Percentiles rank a stretch among this genome's conserved stretches.
Evolutionary conservation across 2,113 vertebrate species (phyloP).

Genomic region (Xenopus laevis): DNA sequence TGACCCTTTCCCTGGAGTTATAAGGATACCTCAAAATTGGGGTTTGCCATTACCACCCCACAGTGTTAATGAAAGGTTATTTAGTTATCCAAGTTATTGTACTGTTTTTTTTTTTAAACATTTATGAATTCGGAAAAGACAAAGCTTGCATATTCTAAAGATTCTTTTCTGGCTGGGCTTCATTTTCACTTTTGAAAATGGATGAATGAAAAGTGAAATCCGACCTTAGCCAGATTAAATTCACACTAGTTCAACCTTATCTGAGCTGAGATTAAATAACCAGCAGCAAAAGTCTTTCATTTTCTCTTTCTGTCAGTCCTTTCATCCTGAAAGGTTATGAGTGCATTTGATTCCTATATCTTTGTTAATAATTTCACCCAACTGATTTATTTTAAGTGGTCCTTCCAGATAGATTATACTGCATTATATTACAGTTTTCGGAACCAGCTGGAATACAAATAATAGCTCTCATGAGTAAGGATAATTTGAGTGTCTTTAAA

Average conservation of each 20-base stretch:
- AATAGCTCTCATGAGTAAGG: slow-evolving; percentile 45
- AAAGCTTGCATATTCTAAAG: neutral
- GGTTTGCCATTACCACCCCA: too few relatives aligned
- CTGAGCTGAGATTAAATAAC: slow-evolving; percentile 1
- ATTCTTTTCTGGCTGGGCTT: neutral
- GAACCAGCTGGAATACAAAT: slow-evolving; percentile 48
- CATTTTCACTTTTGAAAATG: slow-evolving; percentile 2
- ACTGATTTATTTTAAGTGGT: slow-evolving; percentile 48
- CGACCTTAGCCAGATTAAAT: neutral
- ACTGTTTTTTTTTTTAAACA: neutral
- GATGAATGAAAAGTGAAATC: slow-evolving; percentile 8
- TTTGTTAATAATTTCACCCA: slow-evolving; percentile 54
- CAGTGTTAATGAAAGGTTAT: too few relatives aligned
- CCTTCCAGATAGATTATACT: slow-evolving; percentile 46
- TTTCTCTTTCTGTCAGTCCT: slow-evolving; percentile 41
- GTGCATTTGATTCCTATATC: slow-evolving; percentile 47
- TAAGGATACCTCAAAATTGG: too few relatives aligned
- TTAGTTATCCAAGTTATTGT: too few relatives aligned
- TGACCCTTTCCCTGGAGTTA: too few relatives aligned
- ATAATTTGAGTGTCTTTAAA: slow-evolving; percentile 46
- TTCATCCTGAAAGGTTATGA: slow-evolving; percentile 50
- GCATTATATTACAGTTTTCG: slow-evolving; percentile 56
- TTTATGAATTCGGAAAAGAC: neutral
- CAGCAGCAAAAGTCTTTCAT: slow-evolving; percentile 1
- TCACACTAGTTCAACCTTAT: neutral